Evolutionary conservation across 2,797 vertebrate species (phyloP), one percentile per base, ranked within the genome.

Genomic region (Halcyon smyrnensis): DNA sequence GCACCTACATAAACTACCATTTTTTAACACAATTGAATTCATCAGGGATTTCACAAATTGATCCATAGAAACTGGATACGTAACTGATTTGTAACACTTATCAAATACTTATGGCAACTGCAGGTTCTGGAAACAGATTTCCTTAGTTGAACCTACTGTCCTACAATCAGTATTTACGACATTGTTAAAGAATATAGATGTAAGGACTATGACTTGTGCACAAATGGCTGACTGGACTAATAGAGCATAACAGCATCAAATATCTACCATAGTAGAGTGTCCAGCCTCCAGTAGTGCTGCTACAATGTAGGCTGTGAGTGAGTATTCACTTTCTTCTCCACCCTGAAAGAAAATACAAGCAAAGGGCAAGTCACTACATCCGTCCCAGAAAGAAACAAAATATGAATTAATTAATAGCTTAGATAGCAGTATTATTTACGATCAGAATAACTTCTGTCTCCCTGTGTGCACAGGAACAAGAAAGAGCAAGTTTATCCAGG

Each of bases 201-300:
- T n/a, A 77, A 69, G n/a, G 34, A 23, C 36, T 67, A 5, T 43
- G 45, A 78, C 46, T 54, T 84, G 18, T 41, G 21, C 60, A 37
- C 30, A 23, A 36, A 45, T 6, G 32, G 8, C 37, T 84, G 53
- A 32, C 21, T 11, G 17, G 30, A 27, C n/a, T 65, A 70, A 60
- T 6, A 92, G 27, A 70, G 11, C 11, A 27, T 45, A 41, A 21
- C 36, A 27, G 50, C 46, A 81, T 46, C 75, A 87, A 93, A 86
- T 12, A 54, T 93, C 10, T 93, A 85, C 88, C 5, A 16, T 48
- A 60, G 28, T 67, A 15, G 88, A 51, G 37, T 97, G 94, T 48
- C 97, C 96, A 90, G 93, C 97, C 59, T 98, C 97, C 84, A 98
- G 82, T 79, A 98, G 53, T 0, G 97, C 97, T 21, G 96, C 91